Percentiles rank a stretch among this genome's conserved stretches.
phyloP scores from a whole-genome alignment of 2,888 invertebrate genomes.

The Notocelia uddmanniana region DNA sequence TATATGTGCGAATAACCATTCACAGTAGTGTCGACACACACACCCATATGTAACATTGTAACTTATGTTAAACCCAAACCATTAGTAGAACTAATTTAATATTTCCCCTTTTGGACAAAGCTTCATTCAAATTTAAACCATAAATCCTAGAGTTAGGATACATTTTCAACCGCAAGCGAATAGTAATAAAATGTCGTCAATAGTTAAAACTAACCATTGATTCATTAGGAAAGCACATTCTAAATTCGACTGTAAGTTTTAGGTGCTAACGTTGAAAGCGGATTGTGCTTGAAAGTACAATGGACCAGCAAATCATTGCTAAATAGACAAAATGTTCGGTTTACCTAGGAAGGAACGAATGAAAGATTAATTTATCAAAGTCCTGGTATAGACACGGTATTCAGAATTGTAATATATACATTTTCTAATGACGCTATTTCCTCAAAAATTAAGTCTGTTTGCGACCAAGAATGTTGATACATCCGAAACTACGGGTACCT shows the following conservation, averaged over 20 bases:
- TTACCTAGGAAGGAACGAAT: conserved; percentile 22
- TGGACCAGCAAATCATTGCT: conserved; percentile 30
- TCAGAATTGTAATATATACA: neutral
- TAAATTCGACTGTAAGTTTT: neutral
- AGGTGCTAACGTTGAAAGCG: neutral
- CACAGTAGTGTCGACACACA: neutral
- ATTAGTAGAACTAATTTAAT: conserved; percentile 32
- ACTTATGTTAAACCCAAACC: conserved; percentile 22
- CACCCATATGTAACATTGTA: conserved; percentile 21
- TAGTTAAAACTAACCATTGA: conserved; percentile 24
- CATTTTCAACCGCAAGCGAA: conserved; percentile 5
- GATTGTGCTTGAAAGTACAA: conserved; percentile 21
- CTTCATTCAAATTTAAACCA: conserved; percentile 10
- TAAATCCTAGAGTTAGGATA: neutral
- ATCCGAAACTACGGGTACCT: no score
- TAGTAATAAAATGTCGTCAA: conserved; percentile 35
- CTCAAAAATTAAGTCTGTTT: no score
- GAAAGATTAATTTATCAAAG: conserved; percentile 17
- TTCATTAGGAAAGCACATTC: neutral
- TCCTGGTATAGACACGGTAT: conserved; percentile 13
- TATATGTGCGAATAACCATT: neutral
- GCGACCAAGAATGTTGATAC: no score
- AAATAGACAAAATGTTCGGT: conserved; percentile 37
- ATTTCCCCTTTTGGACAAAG: conserved; percentile 15
- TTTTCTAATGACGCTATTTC: no score